These are phyloP conservation scores for Sciurus niger DNA, from an alignment of 2,113 vertebrate genomes.

Conservation along the genomic window DNA sequence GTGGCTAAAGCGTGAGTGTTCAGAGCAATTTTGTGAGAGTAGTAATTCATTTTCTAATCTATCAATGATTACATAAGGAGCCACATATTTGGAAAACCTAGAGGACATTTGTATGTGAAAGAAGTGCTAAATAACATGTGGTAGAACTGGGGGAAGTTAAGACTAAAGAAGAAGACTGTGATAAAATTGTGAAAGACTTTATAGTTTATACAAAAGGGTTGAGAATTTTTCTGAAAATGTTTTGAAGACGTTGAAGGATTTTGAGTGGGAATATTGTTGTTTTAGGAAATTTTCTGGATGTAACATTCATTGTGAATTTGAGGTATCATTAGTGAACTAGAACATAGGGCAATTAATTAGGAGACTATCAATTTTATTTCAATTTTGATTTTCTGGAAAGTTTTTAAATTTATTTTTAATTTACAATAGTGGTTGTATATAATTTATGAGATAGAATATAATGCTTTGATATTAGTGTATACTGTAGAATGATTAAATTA, in stretches of 20 bases:
- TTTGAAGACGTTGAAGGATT: neutral
- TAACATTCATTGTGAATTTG: neutral
- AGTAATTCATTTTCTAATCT: neutral
- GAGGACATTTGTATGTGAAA: neutral
- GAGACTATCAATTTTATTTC: neutral
- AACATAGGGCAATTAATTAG: neutral
- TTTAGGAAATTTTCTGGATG: conserved; percentile 20
- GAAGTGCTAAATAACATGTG: neutral
- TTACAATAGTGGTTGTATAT: neutral
- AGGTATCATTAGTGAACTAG: neutral
- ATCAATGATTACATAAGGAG: neutral
- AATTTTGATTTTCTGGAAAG: neutral
- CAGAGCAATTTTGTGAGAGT: neutral
- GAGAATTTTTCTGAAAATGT: neutral
- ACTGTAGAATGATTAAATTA: neutral
- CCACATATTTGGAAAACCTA: neutral
- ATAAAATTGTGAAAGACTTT: neutral
- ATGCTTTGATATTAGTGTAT: neutral
- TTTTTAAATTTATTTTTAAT: neutral
- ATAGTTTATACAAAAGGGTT: neutral
- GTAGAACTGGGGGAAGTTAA: neutral
- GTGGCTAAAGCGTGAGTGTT: neutral
- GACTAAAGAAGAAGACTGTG: neutral
- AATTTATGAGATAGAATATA: neutral
- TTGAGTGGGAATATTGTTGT: neutral